Evolutionary conservation across 2,888 invertebrate species (phyloP), one percentile per base, ranked within the genome.

Genomic region (Lasioglossum calceatum): DNA sequence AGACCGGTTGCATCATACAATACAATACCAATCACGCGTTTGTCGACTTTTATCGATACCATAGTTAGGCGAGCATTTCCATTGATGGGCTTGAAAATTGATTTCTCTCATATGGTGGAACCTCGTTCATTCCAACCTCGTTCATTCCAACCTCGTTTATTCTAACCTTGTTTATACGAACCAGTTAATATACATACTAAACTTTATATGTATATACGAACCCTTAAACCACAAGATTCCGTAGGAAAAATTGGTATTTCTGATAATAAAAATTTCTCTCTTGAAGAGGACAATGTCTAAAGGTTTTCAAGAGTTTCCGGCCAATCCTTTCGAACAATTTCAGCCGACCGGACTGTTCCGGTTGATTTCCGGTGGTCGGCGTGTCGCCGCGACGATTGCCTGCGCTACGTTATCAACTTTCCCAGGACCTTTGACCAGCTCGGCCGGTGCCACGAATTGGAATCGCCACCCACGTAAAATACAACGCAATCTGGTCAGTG

Each of bases 401-500:
- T 72, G 64, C 32, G 36, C 74, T 58, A 73, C 79, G 78, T 84
- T 85, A 87, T 76, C 76, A 82, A 79, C 84, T 80, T 82, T 84
- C 70, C 73, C 73, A 76, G 61, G 58, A 79, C 70, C 80, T 77
- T 79, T 67, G 39, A 44, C 39, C 75, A 12, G n/a, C 42, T n/a
- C 5, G 39, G n/a, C 12, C 27, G 19, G 79, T 12, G 44, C 58
- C 67, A 61, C 77, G 79, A 84, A 87, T 85, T 79, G 90, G 72
- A 88, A 87, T 79, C 85, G 82, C 74, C 74, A 44, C 39, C 44
- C 76, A 79, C 86, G 85, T 90, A 86, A 91, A 91, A 88, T 90
- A 91, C 89, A 87, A 84, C 76, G 86, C 86, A 86, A 91, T 91
- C 90, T 90, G 89, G 88, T 78, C 85, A 71, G 73, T 72, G 86